A percentile compares a stretch with the other conserved stretches of the same genome.
Conservation (phyloP, 2,888 invertebrate genomes). For the Linnaemya tessellans region DNA sequence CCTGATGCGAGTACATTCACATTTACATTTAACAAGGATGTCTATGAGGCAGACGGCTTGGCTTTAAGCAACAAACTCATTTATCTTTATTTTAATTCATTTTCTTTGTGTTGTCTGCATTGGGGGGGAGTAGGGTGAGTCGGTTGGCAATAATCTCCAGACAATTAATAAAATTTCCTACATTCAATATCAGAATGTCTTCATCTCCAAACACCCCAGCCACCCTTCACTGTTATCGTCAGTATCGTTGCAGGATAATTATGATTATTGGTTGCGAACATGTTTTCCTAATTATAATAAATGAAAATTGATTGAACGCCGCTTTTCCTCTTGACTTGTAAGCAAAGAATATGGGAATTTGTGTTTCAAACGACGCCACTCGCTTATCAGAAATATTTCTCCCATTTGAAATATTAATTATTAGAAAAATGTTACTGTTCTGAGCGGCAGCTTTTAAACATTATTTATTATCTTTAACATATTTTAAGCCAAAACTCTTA, state of each 20-base stretch:
- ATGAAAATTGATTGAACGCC: slow-evolving; percentile 82
- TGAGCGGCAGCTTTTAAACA: neutral
- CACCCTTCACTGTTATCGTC: slow-evolving; percentile 17
- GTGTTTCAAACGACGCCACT: neutral
- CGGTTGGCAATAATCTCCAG: slow-evolving; percentile 47
- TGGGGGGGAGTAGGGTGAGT: neutral
- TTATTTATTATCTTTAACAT: neutral
- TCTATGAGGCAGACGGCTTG: neutral
- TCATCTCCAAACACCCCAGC: slow-evolving; percentile 2
- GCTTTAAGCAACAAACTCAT: slow-evolving; percentile 45
- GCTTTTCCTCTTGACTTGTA: slow-evolving; percentile 61
- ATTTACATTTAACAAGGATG: neutral
- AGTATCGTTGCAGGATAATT: slow-evolving; percentile 1
- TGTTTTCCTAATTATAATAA: slow-evolving; percentile 73
- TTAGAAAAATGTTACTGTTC: neutral
- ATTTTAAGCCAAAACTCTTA: neutral
- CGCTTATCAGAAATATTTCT: neutral
- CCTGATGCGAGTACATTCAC: no score
- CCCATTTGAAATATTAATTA: neutral
- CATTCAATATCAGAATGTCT: slow-evolving; percentile 14
- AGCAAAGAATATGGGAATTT: neutral
- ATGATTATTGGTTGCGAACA: slow-evolving; percentile 53
- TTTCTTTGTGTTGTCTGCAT: slow-evolving; percentile 27
- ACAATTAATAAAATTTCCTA: slow-evolving; percentile 57
- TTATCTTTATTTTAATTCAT: slow-evolving; percentile 52